Base-by-base conservation (phyloP, 2,888 invertebrate genomes). In the Acholoe squamosa region DNA sequence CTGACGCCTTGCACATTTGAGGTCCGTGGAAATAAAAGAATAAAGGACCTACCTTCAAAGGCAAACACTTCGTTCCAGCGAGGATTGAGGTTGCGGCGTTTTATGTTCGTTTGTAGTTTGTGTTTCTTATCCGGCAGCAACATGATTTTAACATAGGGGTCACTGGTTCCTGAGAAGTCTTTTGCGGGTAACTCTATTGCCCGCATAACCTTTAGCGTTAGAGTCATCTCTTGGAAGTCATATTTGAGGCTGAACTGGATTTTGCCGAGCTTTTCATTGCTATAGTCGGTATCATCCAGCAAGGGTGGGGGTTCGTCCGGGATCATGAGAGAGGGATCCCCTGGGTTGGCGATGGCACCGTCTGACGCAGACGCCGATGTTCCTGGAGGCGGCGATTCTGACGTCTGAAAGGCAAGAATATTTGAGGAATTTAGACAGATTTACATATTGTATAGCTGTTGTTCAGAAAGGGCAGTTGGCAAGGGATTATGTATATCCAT, bases 31-130 rank as follows among this genome's bases (percentile, higher is more conserved):
- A 19, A 61, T n/a, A n/a, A 61, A 19, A n/a, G 61, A 61, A 61
- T 0, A 61, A 61, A 61, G 19, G 19, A 90, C 90, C 10, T 84
- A 90, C 96, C 98, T 95, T 96, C 95, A 94, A 95, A 96, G 43
- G 95, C 94, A 93, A 96, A 96, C 89, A 95, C 94, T 92, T 96
- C 96, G 93, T 95, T 95, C 96, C 96, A 96, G 61, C 94, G 93
- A 7, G 96, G 96, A 92, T 95, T 95, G 90, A 96, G 93, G 91
- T 95, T 95, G 92, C 94, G 94, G 92, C 95, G 94, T 93, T 95
- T 95, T 91, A 95, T 95, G 93, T 95, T 95, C 56, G 96, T 95
- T 90, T 94, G 93, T 90, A 96, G 93, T 93, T 95, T 95, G 91
- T 89, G 80, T 76, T 93, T 93, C 90, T 92, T 95, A 92, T 95